Evolutionary conservation across 1,140 invertebrate genomes (phyloP).

Genomic region (Octopus bimaculoides): DNA sequence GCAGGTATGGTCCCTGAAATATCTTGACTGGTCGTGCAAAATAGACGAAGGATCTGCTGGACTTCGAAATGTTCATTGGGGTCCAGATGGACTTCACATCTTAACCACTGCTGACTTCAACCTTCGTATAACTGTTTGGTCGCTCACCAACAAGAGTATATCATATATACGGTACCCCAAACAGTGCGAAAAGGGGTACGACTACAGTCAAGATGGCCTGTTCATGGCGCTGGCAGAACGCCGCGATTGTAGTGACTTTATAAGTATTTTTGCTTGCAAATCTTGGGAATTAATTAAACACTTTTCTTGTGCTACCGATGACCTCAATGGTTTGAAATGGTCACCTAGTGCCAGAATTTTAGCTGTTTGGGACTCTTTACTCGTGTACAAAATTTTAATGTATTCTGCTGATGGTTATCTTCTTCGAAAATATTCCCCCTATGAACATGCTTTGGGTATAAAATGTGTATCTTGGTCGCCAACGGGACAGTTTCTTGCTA

Average conservation of each 20-base stretch:
- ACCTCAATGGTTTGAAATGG: slow-evolving; percentile 56
- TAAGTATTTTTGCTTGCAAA: slow-evolving; percentile 57
- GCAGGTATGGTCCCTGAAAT: slow-evolving; percentile 59
- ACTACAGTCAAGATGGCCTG: slow-evolving; percentile 55
- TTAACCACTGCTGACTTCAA: slow-evolving; percentile 59
- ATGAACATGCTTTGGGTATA: slow-evolving; percentile 57
- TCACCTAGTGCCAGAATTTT: slow-evolving; percentile 54
- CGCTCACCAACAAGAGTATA: slow-evolving; percentile 57
- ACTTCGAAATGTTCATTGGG: slow-evolving; percentile 54
- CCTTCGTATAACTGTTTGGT: slow-evolving; percentile 61
- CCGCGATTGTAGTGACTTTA: slow-evolving; percentile 58
- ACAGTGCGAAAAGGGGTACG: slow-evolving; percentile 48
- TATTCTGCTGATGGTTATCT: slow-evolving; percentile 58
- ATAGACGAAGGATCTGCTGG: slow-evolving; percentile 61
- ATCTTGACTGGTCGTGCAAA: slow-evolving; percentile 60
- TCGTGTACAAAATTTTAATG: slow-evolving; percentile 54
- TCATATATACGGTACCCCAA: slow-evolving; percentile 61
- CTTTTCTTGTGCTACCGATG: slow-evolving; percentile 57
- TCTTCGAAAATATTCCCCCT: slow-evolving; percentile 52
- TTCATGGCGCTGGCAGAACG: slow-evolving; percentile 60
- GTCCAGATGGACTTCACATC: slow-evolving; percentile 59
- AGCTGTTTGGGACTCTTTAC: slow-evolving; percentile 55
- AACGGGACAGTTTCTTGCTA: slow-evolving; percentile 57
- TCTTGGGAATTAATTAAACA: slow-evolving; percentile 59
- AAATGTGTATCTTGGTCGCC: slow-evolving; percentile 58